phyloP scores from a whole-genome alignment of 2,888 invertebrate species.

The Pegoplata infirma region DNA sequence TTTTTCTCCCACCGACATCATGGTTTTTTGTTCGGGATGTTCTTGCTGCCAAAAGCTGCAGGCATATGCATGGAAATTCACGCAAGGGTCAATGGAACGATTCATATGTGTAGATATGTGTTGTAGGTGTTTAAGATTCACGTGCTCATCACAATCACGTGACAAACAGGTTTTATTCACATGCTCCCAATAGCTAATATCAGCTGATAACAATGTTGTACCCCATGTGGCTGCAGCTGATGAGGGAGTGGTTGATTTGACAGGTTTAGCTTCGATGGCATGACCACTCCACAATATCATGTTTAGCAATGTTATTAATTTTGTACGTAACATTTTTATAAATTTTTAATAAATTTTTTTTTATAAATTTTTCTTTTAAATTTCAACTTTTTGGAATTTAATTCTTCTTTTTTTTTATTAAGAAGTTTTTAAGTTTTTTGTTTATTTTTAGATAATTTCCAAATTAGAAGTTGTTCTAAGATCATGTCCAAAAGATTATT shows the following conservation, averaged over 20 bases:
- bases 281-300: background rate
- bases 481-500: slow-evolving; percentile 35
- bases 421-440: slow-evolving; percentile 24
- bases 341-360: background rate
- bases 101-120: slow-evolving; percentile 66
- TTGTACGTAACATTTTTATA: background rate
- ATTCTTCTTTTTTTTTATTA: background rate
- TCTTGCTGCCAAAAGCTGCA: slow-evolving; percentile 69
- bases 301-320: background rate
- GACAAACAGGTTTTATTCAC: slow-evolving; percentile 66
- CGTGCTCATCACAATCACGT: slow-evolving; percentile 62
- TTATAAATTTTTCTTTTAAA: no score
- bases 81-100: slow-evolving; percentile 67
- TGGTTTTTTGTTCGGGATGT: slow-evolving; percentile 54
- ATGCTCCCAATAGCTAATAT: slow-evolving; percentile 47
- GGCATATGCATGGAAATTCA: slow-evolving; percentile 69
- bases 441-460: slow-evolving; percentile 32
- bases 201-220: background rate
- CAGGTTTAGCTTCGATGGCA: slow-evolving; percentile 28
- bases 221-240: no score
- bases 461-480: slow-evolving; percentile 30
- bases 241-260: background rate
- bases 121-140: slow-evolving; percentile 67
- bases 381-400: background rate
- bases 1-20: slow-evolving; percentile 67